A percentile compares a stretch with the other conserved stretches of the same genome.
Evolutionary conservation across 2,797 vertebrate species (phyloP).

Genomic region (Eulemur rubriventer): DNA sequence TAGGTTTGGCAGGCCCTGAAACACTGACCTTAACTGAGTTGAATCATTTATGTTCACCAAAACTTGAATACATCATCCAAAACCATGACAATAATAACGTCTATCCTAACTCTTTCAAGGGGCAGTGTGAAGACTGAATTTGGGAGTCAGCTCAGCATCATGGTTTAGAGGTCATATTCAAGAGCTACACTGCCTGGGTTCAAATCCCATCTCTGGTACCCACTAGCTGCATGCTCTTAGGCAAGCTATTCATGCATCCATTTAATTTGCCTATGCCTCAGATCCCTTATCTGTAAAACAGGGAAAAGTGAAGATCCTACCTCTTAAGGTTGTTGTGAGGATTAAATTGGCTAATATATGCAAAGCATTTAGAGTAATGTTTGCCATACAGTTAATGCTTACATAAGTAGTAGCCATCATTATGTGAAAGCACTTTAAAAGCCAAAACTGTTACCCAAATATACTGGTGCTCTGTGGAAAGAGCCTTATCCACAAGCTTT

Average conservation of each 20-base stretch:
- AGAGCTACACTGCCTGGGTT: not conserved
- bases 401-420: not conserved
- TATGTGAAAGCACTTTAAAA: not conserved
- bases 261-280: not conserved
- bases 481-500: not conserved
- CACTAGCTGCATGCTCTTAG: not conserved
- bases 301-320: not conserved
- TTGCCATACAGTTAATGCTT: not conserved
- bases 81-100: not conserved
- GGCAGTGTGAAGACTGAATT: not conserved
- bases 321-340: not conserved
- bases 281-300: not conserved
- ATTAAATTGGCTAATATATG: not conserved
- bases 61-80: not conserved
- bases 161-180: not conserved
- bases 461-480: too few relatives aligned
- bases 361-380: not conserved
- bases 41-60: not conserved
- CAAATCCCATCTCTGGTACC: not conserved
- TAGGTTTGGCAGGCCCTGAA: not conserved
- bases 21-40: not conserved
- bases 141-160: not conserved
- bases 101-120: not conserved
- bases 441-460: not conserved
- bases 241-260: not conserved